Percentiles rank a stretch among this genome's conserved stretches.
These are phyloP conservation scores for Isurus oxyrinchus DNA, from an alignment of 2,113 vertebrate species.

Conservation along the genomic window DNA sequence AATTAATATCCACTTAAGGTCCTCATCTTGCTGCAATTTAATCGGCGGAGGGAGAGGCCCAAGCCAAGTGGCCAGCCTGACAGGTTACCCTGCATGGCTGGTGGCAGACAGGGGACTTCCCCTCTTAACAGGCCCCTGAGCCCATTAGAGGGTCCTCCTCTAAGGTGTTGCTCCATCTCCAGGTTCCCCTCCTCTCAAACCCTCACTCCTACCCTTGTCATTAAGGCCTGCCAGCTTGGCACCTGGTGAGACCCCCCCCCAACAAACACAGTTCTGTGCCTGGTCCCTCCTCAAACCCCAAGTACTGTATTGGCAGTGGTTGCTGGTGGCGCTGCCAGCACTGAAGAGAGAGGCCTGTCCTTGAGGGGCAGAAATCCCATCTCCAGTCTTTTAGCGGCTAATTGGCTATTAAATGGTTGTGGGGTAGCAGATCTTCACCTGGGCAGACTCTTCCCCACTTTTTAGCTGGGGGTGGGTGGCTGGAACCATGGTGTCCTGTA, in stretches of 20 bases:
- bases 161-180: too few relatives aligned
- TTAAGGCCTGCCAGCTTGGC: neutral
- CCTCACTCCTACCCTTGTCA: too few relatives aligned
- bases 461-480: neutral
- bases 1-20: neutral
- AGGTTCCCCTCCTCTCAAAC: neutral
- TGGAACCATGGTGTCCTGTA: neutral
- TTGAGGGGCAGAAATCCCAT: neutral
- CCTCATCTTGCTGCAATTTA: neutral
- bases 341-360: neutral
- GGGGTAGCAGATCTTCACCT: neutral
- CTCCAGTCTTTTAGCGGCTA: neutral
- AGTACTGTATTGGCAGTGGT: neutral
- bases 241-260: too few relatives aligned
- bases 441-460: neutral
- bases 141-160: too few relatives aligned
- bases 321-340: neutral
- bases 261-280: neutral
- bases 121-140: too few relatives aligned
- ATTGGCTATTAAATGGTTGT: neutral
- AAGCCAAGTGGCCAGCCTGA: neutral
- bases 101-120: too few relatives aligned
- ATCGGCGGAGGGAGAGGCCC: neutral
- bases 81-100: neutral
- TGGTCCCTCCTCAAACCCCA: too few relatives aligned